A percentile compares a stretch with the other conserved stretches of the same genome.
Conservation (phyloP, 1,140 invertebrate species). For the Drosophila suzukii region DNA sequence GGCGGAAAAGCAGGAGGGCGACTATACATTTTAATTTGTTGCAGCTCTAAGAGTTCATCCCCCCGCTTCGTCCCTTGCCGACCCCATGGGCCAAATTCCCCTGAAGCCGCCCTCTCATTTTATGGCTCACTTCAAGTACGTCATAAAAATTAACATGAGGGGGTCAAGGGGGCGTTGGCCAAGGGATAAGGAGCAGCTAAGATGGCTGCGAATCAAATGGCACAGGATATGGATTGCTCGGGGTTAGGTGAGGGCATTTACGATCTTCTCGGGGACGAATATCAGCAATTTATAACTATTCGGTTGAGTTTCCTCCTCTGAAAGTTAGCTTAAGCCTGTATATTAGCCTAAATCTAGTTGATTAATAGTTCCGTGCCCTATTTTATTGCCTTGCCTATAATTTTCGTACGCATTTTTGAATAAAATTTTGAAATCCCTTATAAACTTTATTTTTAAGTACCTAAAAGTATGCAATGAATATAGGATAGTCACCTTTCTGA, state of each 20-base stretch:
- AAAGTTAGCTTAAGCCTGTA: too few relatives aligned
- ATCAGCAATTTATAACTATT: too few relatives aligned
- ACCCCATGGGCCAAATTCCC: background rate
- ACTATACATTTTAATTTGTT: conserved; percentile 76
- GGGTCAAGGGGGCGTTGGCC: background rate
- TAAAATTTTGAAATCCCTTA: too few relatives aligned
- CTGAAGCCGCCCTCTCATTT: conserved; percentile 41
- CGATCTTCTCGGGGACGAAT: too few relatives aligned
- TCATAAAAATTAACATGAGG: conserved; percentile 76
- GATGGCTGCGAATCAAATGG: background rate
- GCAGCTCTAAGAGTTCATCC: conserved; percentile 54
- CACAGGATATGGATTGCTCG: background rate
- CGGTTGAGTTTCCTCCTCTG: too few relatives aligned
- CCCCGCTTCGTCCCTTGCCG: background rate
- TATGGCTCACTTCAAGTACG: conserved; percentile 76
- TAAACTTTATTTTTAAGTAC: too few relatives aligned
- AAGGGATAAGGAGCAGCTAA: conserved; percentile 4
- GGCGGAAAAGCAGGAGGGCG: conserved; percentile 1
- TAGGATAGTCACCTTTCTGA: too few relatives aligned
- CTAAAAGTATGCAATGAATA: too few relatives aligned
- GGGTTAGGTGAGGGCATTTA: background rate
- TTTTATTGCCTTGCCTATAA: too few relatives aligned
- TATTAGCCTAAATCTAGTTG: too few relatives aligned
- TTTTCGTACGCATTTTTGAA: too few relatives aligned
- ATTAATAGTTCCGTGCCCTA: too few relatives aligned